Base-by-base conservation (phyloP, 2,888 invertebrate species). In the Drosophila algonquin region DNA sequence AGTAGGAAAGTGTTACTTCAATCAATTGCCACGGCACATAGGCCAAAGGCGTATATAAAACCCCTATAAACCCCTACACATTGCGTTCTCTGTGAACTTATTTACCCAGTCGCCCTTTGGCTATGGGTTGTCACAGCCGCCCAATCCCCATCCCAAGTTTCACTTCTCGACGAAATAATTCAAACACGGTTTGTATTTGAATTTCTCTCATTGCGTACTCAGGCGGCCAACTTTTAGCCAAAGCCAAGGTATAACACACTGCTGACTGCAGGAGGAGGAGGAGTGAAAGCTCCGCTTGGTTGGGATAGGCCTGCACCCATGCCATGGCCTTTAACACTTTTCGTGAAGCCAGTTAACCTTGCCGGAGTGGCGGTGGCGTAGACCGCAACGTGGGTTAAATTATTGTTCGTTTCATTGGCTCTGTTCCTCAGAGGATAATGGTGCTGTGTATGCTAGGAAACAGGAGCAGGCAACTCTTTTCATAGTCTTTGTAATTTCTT, bases 61-160 rank as follows among this genome's bases (percentile, higher is more conserved):
- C 51, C 72, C 14, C 8, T 40, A 16, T n/a, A 14, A 46, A 46
- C 24, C 12, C 46, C 30, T 47, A 47, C 21, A 18, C n/a, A 47
- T 60, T 54, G 46, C 27, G 27, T 40, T 57, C 59, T 63, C 63
- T 75, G 47, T 69, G 53, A 54, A 63, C 69, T 70, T 69, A 60
- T 77, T 82, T 82, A 63, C 59, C 46, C 67, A 82, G 80, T 70
- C 69, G 80, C 69, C 73, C 63, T 69, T 77, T 67, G 52, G 59
- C 59, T 46, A 12, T 14, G 16, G 57, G 44, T 3, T 5, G 30
- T 32, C 24, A 2, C 30, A 32, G 21, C 21, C 21, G 9, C 46
- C 21, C 21, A 3, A 3, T 16, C 32, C 57, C 16, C 40, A 44
- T 21, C 40, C 48, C 32, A 44, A 48, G 46, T 32, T 56, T 56